These are phyloP conservation scores for Tenthredo livida DNA, from an alignment of 2,888 invertebrate genomes.

Conservation along the genomic window DNA sequence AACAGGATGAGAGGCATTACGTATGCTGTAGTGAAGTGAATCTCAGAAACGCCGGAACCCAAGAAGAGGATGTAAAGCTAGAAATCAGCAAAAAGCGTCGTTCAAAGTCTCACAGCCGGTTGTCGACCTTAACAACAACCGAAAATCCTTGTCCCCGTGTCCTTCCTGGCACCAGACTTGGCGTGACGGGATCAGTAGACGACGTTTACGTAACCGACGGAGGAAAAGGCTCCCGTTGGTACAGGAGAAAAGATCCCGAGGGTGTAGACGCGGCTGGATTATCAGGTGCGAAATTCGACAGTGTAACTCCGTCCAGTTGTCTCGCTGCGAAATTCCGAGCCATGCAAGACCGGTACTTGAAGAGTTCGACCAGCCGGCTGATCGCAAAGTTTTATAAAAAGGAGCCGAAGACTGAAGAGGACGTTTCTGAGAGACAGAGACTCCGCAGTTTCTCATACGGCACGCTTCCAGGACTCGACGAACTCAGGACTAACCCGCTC, in stretches of 20 bases:
- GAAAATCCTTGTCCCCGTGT: constrained; percentile 63
- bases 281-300: constrained; percentile 67
- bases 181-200: constrained; percentile 57
- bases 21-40: constrained; percentile 72
- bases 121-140: constrained; percentile 61
- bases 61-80: constrained; percentile 67
- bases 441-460: constrained; percentile 88
- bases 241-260: constrained; percentile 61
- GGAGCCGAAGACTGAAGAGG: constrained; percentile 65
- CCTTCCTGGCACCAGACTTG: not conserved
- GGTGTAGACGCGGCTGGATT: constrained; percentile 11
- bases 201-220: constrained; percentile 58
- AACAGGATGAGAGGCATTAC: constrained; percentile 70
- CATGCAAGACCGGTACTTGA: constrained; percentile 86
- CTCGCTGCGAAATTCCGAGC: constrained; percentile 85
- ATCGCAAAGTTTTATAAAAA: constrained; percentile 84
- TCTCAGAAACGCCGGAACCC: constrained; percentile 29
- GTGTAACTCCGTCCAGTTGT: constrained; percentile 78
- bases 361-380: constrained; percentile 85
- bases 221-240: constrained; percentile 62
- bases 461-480: constrained; percentile 86
- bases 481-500: constrained; percentile 84
- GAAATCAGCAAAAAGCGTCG: constrained; percentile 70
- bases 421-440: constrained; percentile 68
- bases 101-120: constrained; percentile 73